These are phyloP conservation scores for Sisyra terminalis DNA, from an alignment of 2,888 invertebrate species.

Conservation along the genomic window DNA sequence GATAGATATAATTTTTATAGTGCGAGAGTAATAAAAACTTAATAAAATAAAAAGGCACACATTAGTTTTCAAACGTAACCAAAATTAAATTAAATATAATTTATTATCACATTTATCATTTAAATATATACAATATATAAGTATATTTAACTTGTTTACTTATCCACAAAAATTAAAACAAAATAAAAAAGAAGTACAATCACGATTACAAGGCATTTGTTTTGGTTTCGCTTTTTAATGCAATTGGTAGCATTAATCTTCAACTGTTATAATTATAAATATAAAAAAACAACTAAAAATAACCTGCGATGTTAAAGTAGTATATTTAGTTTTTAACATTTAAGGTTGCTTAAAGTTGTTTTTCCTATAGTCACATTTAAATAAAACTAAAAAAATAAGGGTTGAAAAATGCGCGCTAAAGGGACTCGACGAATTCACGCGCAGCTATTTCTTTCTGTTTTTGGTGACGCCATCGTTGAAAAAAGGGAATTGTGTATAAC, in stretches of 20 bases:
- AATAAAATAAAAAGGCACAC: background rate
- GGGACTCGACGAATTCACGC: background rate
- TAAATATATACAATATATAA: background rate
- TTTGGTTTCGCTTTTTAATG: too few relatives aligned
- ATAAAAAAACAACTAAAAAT: too few relatives aligned
- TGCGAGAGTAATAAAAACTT: background rate
- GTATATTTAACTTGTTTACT: background rate
- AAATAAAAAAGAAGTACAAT: background rate
- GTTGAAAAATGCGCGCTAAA: too few relatives aligned
- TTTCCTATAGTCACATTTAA: too few relatives aligned
- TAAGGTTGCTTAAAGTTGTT: too few relatives aligned
- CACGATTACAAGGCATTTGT: background rate
- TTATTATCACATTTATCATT: background rate
- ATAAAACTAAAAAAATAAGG: too few relatives aligned
- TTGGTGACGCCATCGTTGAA: slow-evolving; percentile 34
- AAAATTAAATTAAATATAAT: slow-evolving; percentile 1
- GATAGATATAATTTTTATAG: background rate
- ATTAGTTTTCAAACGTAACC: background rate
- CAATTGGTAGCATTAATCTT: too few relatives aligned
- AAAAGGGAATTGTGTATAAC: slow-evolving; percentile 63
- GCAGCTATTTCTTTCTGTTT: slow-evolving; percentile 11
- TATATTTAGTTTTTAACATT: too few relatives aligned
- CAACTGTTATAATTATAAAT: too few relatives aligned
- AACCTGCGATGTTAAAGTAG: too few relatives aligned
- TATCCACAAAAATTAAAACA: background rate